Base-by-base conservation (phyloP, 2,888 invertebrate genomes). In the Pherbina coryleti region DNA sequence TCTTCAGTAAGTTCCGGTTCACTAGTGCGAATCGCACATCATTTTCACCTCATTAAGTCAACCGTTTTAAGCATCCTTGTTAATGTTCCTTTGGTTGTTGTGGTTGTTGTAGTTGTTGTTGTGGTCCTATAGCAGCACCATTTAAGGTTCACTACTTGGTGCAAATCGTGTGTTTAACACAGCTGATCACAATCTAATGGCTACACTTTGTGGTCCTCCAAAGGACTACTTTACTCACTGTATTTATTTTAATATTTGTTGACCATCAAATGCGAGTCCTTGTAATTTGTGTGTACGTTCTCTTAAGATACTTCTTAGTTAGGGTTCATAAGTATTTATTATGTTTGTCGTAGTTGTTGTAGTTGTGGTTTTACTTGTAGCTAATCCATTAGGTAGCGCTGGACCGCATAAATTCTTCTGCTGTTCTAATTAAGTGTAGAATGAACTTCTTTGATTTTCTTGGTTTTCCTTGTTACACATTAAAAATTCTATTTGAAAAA, bases 11-110 rank as follows among this genome's bases (percentile, higher is more conserved):
- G 83, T 86, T 87, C 86, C 86, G 83, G 86, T 85, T 86, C 86
- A 86, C 80, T 86, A 86, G 87, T 85, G 87, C 87, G 79, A 75
- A 79, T 67, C 74, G 86, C 83, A 84, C 82, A 82, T 83, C 85
- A 82, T 87, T 86, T 87, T 86, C 86, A 86, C 85, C 83, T 87
- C 86, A 86, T 86, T 86, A 86, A 86, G 82, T 86, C 84, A 85
- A 86, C 85, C 86, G 84, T 84, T 85, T 83, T 83, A 85, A 87
- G 85, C 79, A 83, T 85, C 55, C 66, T 74, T 17, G 22, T 49
- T 67, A 49, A 34, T 25, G 22, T 25, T 28, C 2, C 37, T 60
- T 1, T 11, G 34, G 31, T 67, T 64, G 34, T 64, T 25, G 25
- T 19, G 3, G 49, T 67, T 67, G 67, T 49, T 72, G 37, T 57